Evolutionary conservation across 2,797 vertebrate genomes (phyloP).

Genomic region (Pseudochirops cupreus): DNA sequence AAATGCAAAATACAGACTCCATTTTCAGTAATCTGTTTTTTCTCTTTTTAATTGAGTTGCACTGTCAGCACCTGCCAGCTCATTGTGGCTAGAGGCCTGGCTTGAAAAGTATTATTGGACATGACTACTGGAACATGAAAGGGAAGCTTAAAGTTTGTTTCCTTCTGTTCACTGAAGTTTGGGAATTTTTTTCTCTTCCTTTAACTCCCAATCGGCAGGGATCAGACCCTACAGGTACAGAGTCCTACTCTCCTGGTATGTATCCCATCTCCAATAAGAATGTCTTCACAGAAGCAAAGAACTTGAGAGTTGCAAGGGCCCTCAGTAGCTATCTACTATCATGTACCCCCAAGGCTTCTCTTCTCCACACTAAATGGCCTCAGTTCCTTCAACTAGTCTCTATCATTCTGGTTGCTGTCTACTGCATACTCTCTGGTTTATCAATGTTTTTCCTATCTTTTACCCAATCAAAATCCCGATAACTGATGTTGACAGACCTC

Average conservation of each 20-base stretch:
- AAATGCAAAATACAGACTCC: conserved; percentile 16
- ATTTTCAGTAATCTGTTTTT: background rate
- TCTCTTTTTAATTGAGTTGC: background rate
- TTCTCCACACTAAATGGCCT: background rate
- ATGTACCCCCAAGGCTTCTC: background rate
- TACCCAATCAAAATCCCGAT: background rate
- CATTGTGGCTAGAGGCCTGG: background rate
- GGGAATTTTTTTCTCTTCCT: background rate
- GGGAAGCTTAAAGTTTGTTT: background rate
- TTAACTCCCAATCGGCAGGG: background rate
- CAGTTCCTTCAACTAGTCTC: background rate
- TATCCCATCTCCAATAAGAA: background rate
- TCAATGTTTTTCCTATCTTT: background rate
- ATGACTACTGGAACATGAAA: background rate
- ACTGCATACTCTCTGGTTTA: background rate
- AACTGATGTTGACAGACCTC: background rate
- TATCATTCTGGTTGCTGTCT: background rate
- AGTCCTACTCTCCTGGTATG: background rate
- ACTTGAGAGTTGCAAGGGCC: background rate
- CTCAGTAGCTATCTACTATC: background rate
- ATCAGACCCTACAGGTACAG: background rate
- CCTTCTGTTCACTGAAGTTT: background rate
- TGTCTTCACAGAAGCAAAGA: background rate
- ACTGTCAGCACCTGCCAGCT: conserved; percentile 1
- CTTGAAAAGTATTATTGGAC: background rate